Conservation (phyloP, 1,140 invertebrate genomes). For the Drosophila mayri region DNA sequence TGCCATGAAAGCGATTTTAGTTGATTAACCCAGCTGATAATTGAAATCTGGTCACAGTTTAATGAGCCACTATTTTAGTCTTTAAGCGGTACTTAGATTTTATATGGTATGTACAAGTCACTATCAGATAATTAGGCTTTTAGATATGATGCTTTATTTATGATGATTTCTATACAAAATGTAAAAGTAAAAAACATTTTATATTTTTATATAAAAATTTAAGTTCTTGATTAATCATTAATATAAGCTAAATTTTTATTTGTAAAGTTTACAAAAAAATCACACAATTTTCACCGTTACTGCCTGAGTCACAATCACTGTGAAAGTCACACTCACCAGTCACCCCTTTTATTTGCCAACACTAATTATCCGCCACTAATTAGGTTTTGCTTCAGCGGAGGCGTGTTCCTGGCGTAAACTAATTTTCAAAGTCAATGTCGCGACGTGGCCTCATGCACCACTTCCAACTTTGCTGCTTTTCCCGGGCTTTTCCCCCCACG, state of each 20-base stretch:
- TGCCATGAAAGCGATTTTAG: constrained; percentile 28
- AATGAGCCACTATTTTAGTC: constrained; percentile 15
- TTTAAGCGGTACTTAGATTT: constrained; percentile 4
- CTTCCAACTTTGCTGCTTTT: constrained; percentile 16
- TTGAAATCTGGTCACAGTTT: constrained; percentile 31
- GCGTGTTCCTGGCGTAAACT: constrained; percentile 41
- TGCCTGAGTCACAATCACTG: background rate
- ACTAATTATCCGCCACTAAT: constrained; percentile 47
- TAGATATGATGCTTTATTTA: background rate
- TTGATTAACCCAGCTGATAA: constrained; percentile 32
- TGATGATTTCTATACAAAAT: background rate
- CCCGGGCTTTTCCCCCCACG: background rate
- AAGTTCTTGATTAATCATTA: too few relatives aligned
- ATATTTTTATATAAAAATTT: background rate
- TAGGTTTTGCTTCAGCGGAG: constrained; percentile 22
- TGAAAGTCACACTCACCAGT: constrained; percentile 1
- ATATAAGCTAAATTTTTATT: too few relatives aligned
- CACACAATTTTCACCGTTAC: background rate
- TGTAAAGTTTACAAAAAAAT: background rate
- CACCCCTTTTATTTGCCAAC: constrained; percentile 20
- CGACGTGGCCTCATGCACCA: constrained; percentile 45
- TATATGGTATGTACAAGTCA: background rate
- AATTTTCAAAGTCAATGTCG: constrained; percentile 78
- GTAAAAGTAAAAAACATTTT: background rate
- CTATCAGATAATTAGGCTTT: constrained; percentile 10